phyloP scores from a whole-genome alignment of 2,888 invertebrate genomes.

The Eupithecia exiguata region DNA sequence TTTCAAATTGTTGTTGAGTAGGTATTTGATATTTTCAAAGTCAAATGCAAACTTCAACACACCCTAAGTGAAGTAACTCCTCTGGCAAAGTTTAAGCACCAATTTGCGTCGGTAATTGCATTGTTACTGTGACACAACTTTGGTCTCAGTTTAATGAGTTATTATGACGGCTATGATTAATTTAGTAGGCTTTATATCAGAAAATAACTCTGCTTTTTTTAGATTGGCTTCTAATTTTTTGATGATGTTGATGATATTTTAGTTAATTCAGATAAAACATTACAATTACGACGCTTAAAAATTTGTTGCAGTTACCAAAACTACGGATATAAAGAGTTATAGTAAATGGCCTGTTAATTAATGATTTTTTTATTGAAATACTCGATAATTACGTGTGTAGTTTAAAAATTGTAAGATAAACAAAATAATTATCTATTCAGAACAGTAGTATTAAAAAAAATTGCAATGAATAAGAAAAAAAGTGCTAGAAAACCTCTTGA shows the following conservation, averaged over 20 bases:
- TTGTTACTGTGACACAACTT: conserved; percentile 51
- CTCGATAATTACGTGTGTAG: no score
- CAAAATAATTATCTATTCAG: no score
- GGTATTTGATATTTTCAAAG: conserved; percentile 9
- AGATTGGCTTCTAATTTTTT: neutral
- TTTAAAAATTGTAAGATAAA: no score
- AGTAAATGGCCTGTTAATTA: no score
- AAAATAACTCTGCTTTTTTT: neutral
- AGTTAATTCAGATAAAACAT: neutral
- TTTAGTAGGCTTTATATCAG: conserved; percentile 7
- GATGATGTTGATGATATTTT: neutral
- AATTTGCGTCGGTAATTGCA: conserved; percentile 48
- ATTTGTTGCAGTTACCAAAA: neutral
- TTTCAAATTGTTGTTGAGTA: neutral
- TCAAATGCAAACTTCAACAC: conserved; percentile 15
- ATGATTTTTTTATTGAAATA: no score
- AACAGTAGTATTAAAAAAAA: neutral
- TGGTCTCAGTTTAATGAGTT: conserved; percentile 30
- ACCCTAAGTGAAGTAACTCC: conserved; percentile 35
- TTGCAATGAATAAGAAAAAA: neutral
- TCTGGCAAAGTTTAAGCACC: conserved; percentile 45
- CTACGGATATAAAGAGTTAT: neutral
- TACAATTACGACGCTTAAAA: neutral
- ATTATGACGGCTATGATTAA: conserved; percentile 9
- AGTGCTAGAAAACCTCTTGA: neutral